Evolutionary conservation across 1,140 invertebrate species (phyloP), one percentile per base, ranked within the genome.

Genomic region (Temnothorax longispinosus): DNA sequence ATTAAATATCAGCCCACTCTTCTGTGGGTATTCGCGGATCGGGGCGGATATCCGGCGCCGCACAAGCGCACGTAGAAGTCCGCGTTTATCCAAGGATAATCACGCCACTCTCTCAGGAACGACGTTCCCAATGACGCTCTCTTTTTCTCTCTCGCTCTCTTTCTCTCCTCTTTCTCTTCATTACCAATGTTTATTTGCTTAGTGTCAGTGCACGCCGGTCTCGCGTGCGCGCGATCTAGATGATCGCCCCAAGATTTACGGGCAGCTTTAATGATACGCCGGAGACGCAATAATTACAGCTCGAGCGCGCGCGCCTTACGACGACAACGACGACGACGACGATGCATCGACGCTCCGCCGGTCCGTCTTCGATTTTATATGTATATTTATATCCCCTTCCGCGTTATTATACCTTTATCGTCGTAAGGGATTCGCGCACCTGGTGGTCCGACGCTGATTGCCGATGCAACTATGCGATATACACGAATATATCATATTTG

Each of bases 231-330:
- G 54, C 80, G 69, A 84, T 84, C 54, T 84, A 74, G 69, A 84
- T 84, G 41, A 69, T 50, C 44, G 32, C 44, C n/a, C 41, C 27
- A 60, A 84, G 80, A 84, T 84, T 84, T 84, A 84, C 80, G 41
- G 54, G 38, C 69, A 54, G 80, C n/a, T 84, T 60, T 84, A 84
- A 84, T 84, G 80, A 84, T 84, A 84, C 69, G 41, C 54, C 80
- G 80, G 69, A 62, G 58, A 84, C 54, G 80, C 69, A 84, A 84
- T 84, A 84, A 84, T 84, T 75, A 75, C 44, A 60, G 78, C 65
- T 44, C 38, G 27, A 44, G 21, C 77, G 35, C 77, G 35, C 77
- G 35, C 62, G 27, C 41, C 41, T 82, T 44, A 13, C n/a, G 35
- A 71, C 13, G 60, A 38, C 60, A 56, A 60, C 21, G 44, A 27